Percentiles rank a stretch among this genome's conserved stretches.
These are phyloP conservation scores for Ditylenchus weischeri DNA, from an alignment of 2,888 invertebrate genomes.

Conservation along the genomic window DNA sequence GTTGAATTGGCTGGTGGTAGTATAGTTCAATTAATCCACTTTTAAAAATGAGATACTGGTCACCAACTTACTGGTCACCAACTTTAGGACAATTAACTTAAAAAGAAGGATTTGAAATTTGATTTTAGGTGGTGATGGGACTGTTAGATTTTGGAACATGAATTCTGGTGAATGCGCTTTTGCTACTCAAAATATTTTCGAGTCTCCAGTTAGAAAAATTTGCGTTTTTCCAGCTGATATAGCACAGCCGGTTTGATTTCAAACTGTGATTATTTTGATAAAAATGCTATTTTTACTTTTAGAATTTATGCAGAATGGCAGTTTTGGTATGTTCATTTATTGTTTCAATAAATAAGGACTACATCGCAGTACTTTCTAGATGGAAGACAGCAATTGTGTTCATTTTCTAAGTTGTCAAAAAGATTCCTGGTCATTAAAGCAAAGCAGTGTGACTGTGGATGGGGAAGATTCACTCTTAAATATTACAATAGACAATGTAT, in stretches of 20 bases:
- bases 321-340: background rate
- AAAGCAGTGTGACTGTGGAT: too few species aligned
- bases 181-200: constrained; percentile 5
- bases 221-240: background rate
- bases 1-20: too few species aligned
- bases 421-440: too few species aligned
- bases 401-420: too few species aligned
- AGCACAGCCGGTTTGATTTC: background rate
- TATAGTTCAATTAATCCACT: too few species aligned
- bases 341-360: too few species aligned
- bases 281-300: background rate
- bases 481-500: too few species aligned
- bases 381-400: too few species aligned
- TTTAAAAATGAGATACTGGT: too few species aligned
- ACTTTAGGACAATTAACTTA: background rate
- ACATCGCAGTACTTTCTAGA: too few species aligned
- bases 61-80: too few species aligned
- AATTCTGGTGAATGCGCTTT: constrained; percentile 2
- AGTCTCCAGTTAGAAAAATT: constrained; percentile 10
- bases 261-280: background rate
- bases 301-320: background rate
- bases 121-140: constrained; percentile 15
- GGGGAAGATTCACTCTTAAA: too few species aligned
- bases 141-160: constrained; percentile 12
- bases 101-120: background rate